A percentile compares a stretch with the other conserved stretches of the same genome.
Evolutionary conservation across 2,113 vertebrate genomes (phyloP).

Genomic region (Cynoglossus semilaevis): DNA sequence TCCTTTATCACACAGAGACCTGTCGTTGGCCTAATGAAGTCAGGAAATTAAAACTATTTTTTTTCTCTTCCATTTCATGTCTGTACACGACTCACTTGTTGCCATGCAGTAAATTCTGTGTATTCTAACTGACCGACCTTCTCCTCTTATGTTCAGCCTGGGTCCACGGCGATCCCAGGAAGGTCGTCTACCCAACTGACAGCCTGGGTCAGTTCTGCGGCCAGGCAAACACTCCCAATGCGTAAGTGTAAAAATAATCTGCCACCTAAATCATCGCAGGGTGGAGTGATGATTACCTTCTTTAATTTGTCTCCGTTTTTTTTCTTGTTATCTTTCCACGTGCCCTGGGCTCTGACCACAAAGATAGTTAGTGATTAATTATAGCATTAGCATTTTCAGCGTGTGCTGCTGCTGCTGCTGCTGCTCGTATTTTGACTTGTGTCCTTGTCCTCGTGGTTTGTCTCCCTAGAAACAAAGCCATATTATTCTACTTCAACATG

Average conservation of each 20-base stretch:
- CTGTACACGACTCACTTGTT: no score
- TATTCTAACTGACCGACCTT: no score
- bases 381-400: conserved; percentile 3
- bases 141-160: conserved; percentile 79
- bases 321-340: conserved; percentile 31
- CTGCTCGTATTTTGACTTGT: conserved; percentile 10
- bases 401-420: background rate
- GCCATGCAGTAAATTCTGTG: no score
- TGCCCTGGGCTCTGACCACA: conserved; percentile 26
- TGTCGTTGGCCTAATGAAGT: background rate
- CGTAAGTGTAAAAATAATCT: conserved; percentile 78
- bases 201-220: conserved; percentile 95
- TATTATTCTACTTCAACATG: conserved; percentile 97
- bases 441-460: conserved; percentile 39
- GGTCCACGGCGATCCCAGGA: conserved; percentile 91
- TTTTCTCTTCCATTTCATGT: no score
- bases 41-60: background rate
- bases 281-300: conserved; percentile 34
- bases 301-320: conserved; percentile 27
- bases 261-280: conserved; percentile 5
- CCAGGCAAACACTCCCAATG: conserved; percentile 85
- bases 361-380: conserved; percentile 48
- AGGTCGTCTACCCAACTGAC: conserved; percentile 91
- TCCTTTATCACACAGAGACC: background rate
- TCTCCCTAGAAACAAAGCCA: conserved; percentile 87